Percentiles rank a stretch among this genome's conserved stretches.
These are phyloP conservation scores for Actias luna DNA, from an alignment of 2,888 invertebrate species.

Conservation along the genomic window DNA sequence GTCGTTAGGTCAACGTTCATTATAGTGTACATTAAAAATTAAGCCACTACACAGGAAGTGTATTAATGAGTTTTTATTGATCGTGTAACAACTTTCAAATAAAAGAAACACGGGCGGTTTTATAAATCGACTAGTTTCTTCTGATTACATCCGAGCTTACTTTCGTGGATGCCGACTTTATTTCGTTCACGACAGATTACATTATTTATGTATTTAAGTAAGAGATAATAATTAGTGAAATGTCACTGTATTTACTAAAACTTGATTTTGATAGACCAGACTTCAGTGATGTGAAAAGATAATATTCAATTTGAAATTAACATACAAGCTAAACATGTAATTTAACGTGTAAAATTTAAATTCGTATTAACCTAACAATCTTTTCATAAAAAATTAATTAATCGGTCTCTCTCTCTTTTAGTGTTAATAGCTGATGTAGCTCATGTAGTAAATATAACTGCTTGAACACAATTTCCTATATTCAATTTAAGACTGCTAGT, in stretches of 20 bases:
- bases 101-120: constrained; percentile 36
- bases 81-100: constrained; percentile 57
- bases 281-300: not conserved
- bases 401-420: no score
- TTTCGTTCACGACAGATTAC: constrained; percentile 37
- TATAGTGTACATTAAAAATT: constrained; percentile 7
- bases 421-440: no score
- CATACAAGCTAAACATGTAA: not conserved
- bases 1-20: constrained; percentile 9
- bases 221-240: constrained; percentile 23
- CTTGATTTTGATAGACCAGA: constrained; percentile 3
- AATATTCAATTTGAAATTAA: not conserved
- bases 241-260: constrained; percentile 25
- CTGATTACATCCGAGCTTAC: constrained; percentile 36
- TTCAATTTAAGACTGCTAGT: no score
- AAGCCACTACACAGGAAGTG: constrained; percentile 57
- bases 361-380: no score
- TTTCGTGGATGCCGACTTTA: constrained; percentile 46
- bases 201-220: constrained; percentile 25
- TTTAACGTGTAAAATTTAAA: not conserved
- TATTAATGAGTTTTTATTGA: constrained; percentile 64
- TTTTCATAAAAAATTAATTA: no score
- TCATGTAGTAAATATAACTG: no score
- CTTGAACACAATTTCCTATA: no score
- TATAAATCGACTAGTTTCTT: constrained; percentile 41